These are phyloP conservation scores for Pheosia tremula DNA, from an alignment of 2,888 invertebrate genomes.

Conservation along the genomic window DNA sequence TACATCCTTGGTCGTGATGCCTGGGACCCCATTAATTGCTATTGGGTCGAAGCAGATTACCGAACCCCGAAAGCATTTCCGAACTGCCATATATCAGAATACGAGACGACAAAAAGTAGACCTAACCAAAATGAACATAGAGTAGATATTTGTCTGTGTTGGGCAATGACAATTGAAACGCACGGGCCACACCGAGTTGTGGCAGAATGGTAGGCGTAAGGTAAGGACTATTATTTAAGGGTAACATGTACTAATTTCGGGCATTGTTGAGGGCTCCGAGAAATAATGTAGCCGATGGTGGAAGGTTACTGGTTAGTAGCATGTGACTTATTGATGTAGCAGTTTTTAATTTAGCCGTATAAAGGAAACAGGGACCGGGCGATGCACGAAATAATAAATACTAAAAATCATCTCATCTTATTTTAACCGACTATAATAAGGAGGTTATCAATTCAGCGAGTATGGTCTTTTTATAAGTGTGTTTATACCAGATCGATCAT, in stretches of 20 bases:
- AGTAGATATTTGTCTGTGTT: constrained; percentile 42
- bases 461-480: no score
- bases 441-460: no score
- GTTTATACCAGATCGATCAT: no score
- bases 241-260: constrained; percentile 64
- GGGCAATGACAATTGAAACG: constrained; percentile 62
- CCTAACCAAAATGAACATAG: constrained; percentile 42
- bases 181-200: constrained; percentile 51
- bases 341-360: neutral
- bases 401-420: no score
- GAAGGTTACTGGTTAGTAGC: constrained; percentile 21
- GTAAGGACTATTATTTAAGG: constrained; percentile 64
- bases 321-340: constrained; percentile 27
- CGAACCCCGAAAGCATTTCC: constrained; percentile 65
- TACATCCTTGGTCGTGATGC: constrained; percentile 50
- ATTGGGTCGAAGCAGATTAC: constrained; percentile 76
- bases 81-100: constrained; percentile 65
- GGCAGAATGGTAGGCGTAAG: constrained; percentile 54
- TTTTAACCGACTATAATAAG: no score
- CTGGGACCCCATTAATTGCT: constrained; percentile 76
- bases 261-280: constrained; percentile 45
- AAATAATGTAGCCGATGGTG: constrained; percentile 13
- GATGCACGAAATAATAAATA: neutral
- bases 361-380: neutral
- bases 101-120: constrained; percentile 42